These are phyloP conservation scores for Halcyon senegalensis DNA, from an alignment of 2,113 vertebrate species.

Conservation along the genomic window DNA sequence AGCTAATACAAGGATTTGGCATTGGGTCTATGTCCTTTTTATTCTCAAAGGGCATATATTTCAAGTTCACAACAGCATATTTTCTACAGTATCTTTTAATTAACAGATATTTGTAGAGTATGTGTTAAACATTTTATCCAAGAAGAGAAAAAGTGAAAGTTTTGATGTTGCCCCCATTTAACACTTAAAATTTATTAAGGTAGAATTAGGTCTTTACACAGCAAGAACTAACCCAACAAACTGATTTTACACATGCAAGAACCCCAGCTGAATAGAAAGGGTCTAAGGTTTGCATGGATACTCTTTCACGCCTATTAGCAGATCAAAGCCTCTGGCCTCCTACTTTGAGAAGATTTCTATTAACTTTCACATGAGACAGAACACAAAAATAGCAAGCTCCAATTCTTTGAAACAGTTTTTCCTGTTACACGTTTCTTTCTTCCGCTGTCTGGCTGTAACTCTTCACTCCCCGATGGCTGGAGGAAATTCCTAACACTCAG, in stretches of 20 bases:
- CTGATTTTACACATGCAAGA: neutral
- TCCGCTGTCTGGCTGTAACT: neutral
- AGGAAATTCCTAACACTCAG: neutral
- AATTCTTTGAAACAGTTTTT: neutral
- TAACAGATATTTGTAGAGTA: neutral
- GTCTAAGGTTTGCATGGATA: neutral
- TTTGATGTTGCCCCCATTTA: neutral
- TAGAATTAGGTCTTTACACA: neutral
- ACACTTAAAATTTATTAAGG: neutral
- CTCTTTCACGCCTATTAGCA: neutral
- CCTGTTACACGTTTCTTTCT: neutral
- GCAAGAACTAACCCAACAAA: neutral
- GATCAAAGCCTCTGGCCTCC: neutral
- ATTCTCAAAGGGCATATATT: neutral
- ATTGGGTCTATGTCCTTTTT: neutral
- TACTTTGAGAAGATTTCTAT: neutral
- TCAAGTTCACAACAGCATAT: neutral
- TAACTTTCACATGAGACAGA: neutral
- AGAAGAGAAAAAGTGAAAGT: neutral
- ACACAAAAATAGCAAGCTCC: neutral
- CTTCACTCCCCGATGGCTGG: neutral
- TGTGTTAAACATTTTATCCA: neutral
- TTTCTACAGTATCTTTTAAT: neutral
- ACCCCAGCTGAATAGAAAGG: neutral
- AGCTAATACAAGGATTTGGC: neutral